Base-by-base conservation (phyloP, 2,888 invertebrate genomes). In the Stenichneumon culpator region DNA sequence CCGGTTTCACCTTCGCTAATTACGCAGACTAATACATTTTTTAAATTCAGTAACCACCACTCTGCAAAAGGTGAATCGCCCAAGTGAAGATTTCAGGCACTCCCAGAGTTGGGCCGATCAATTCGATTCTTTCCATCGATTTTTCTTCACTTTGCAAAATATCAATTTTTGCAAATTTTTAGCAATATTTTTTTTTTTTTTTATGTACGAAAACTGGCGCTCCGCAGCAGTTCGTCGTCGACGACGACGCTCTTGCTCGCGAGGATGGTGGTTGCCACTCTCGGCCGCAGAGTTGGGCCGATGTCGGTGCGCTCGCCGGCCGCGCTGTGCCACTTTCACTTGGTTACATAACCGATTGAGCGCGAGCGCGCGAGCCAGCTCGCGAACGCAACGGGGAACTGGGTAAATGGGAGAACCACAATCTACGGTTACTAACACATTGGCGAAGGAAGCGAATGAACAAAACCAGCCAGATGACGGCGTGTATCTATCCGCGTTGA, bases 351-450 rank as follows among this genome's bases (percentile, higher is more conserved):
- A 94, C 89, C 88, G 79, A 82, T 22, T 60, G 60, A 60, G 75
- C 67, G 79, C 88, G 89, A 90, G 90, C 89, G 89, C 89, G 91
- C 89, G 89, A 89, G 89, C 89, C 65, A 75, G 78, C 84, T 79
- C 88, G 90, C 90, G 88, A 90, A 65, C 74, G 74, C 63, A 89
- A 89, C 36, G 92, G 91, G 91, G 92, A 93, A 93, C 93, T 93
- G 93, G 93, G 94, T 93, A 93, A 93, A 93, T 94, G 93, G 93
- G 93, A 93, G 93, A 93, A 93, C 92, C 91, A 92, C 93, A 92
- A 92, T 93, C 93, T 92, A 92, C 91, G 91, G 81, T 79, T 72
- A 83, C 79, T 90, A 86, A 87, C 88, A 86, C 86, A 83, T 36
- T 36, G 36, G 50, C 60, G 80, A 73, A 80, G 74, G 81, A 68